Percentiles rank a stretch among this genome's conserved stretches.
These are phyloP conservation scores for Hyla sarda DNA, from an alignment of 2,113 vertebrate genomes.

Conservation along the genomic window DNA sequence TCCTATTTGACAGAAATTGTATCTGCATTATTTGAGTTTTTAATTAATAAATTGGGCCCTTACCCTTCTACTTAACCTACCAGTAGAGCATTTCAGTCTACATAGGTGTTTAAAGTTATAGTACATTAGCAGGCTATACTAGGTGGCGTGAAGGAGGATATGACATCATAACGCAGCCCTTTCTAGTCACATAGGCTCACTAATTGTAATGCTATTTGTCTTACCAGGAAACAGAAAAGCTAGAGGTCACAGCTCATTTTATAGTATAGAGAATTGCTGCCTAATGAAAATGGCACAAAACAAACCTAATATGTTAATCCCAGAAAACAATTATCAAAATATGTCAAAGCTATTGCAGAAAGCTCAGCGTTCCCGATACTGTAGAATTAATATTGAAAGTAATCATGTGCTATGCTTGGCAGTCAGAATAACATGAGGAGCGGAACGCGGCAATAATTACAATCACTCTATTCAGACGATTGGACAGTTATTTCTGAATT, in stretches of 20 bases:
- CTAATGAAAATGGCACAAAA: constrained; percentile 17
- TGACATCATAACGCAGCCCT: not conserved
- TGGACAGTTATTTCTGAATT: constrained; percentile 2
- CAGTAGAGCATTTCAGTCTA: too few species aligned
- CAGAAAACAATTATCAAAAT: constrained; percentile 23
- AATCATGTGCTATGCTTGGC: constrained; percentile 13
- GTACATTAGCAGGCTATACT: not conserved
- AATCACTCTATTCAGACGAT: not conserved
- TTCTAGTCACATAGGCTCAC: not conserved
- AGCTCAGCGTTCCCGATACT: not conserved
- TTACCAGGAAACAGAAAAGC: not conserved
- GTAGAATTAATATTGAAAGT: not conserved
- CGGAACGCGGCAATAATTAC: not conserved
- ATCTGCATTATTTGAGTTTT: too few species aligned
- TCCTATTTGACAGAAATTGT: too few species aligned
- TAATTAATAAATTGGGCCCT: too few species aligned
- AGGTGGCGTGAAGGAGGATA: not conserved
- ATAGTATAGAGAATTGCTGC: not conserved
- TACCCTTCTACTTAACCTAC: too few species aligned
- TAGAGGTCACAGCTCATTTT: constrained; percentile 24
- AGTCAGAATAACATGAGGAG: not conserved
- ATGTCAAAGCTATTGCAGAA: not conserved
- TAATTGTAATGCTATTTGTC: not conserved
- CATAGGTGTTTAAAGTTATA: not conserved
- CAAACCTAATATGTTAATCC: constrained; percentile 47